These are phyloP conservation scores for Notothenia coriiceps DNA, from an alignment of 2,113 vertebrate genomes.

Conservation along the genomic window DNA sequence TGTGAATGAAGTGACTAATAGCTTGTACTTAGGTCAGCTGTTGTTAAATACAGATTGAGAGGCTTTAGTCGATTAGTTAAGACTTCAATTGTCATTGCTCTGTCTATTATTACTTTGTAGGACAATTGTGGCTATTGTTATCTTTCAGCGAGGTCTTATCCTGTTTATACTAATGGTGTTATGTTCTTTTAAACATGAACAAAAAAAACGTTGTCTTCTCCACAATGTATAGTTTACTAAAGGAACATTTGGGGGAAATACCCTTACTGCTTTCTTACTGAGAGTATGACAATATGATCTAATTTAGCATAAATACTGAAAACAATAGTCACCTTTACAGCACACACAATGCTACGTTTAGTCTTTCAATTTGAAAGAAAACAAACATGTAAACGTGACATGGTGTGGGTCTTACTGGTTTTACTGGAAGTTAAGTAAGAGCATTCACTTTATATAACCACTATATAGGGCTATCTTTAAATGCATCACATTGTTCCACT, in stretches of 20 bases:
- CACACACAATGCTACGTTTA: too few relatives aligned
- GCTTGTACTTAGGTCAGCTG: not conserved
- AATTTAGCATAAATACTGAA: not conserved
- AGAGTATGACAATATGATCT: not conserved
- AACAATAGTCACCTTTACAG: too few relatives aligned
- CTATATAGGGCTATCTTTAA: not conserved
- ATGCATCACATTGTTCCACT: not conserved
- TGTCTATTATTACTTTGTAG: slow-evolving; percentile 48
- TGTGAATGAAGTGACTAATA: not conserved
- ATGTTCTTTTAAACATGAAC: not conserved
- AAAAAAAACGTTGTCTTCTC: not conserved
- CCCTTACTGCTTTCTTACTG: not conserved
- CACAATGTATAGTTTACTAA: not conserved
- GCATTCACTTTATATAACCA: not conserved
- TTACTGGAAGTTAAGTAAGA: not conserved
- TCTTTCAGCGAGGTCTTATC: not conserved
- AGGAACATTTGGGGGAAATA: not conserved
- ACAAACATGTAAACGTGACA: not conserved
- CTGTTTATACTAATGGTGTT: not conserved
- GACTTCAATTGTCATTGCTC: slow-evolving; percentile 16
- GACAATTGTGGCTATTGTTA: not conserved
- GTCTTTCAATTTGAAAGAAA: not conserved
- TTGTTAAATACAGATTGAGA: slow-evolving; percentile 58
- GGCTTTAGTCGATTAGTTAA: slow-evolving; percentile 55
- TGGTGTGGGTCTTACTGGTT: too few relatives aligned